A percentile compares a stretch with the other conserved stretches of the same genome.
Evolutionary conservation across 2,888 invertebrate genomes (phyloP).

Genomic region (Acheta domesticus): DNA sequence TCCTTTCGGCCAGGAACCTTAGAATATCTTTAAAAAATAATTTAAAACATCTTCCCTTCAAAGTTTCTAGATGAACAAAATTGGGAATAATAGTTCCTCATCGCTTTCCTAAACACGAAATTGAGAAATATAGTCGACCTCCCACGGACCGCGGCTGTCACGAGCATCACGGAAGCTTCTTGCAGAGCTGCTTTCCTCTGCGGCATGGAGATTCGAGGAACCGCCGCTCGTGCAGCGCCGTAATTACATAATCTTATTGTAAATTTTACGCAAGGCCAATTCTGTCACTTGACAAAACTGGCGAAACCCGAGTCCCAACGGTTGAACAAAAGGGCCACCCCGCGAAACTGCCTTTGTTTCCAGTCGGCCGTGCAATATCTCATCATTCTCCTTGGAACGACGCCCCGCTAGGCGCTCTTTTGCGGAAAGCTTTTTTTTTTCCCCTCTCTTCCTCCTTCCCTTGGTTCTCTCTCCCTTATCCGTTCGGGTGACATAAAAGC

Average conservation of each 20-base stretch:
- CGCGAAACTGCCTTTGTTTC: not conserved
- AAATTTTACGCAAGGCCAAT: not conserved
- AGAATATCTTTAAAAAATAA: no score
- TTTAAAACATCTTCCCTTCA: no score
- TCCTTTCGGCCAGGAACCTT: no score
- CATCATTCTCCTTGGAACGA: constrained; percentile 1
- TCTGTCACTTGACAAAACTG: not conserved
- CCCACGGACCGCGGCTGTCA: no score
- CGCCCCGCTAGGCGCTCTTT: not conserved
- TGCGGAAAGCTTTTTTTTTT: not conserved
- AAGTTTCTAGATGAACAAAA: no score
- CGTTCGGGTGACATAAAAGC: constrained; percentile 18
- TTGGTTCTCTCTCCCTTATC: not conserved
- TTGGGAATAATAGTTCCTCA: no score
- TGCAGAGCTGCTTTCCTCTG: not conserved
- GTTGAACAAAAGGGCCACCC: not conserved
- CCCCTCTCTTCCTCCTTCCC: not conserved
- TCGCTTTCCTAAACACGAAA: no score
- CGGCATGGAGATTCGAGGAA: not conserved
- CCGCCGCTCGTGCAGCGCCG: not conserved
- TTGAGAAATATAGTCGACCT: no score
- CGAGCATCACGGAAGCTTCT: no score
- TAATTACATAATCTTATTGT: not conserved
- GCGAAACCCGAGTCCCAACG: no score
- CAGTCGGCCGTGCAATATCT: constrained; percentile 5